Base-by-base conservation (phyloP, 92 coral and sea anemone species). In the Plumapathes pennacea region DNA sequence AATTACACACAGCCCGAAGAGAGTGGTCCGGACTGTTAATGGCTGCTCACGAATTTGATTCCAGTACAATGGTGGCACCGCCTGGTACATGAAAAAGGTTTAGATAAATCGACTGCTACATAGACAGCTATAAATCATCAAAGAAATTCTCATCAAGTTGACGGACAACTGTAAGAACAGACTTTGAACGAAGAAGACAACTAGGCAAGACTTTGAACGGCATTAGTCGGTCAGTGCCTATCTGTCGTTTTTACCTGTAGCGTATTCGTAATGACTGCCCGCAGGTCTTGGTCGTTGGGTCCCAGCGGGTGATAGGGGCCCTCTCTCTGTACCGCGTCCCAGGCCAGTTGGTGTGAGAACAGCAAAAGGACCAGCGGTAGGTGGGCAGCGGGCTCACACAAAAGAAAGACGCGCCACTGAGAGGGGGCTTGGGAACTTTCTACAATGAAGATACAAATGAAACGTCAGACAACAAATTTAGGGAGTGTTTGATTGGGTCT, bases 271-370 rank as follows among this genome's bases (percentile, higher is more conserved):
- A 88, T 54, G 18, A 72, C 62, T 25, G 54, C 50, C 34, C 76
- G 59, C 49, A 91, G 57, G 81, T 84, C 80, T 28, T 78, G 38
- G 56, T 66, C 79, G 28, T 62, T 60, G 29, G 85, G 48, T 15
- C 57, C 12, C 37, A 78, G 83, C 54, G 62, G 69, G 43, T 83
- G 76, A 57, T 62, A 72, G 10, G 54, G 84, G 5, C 63, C 61
- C 36, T 87, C 89, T 70, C 80, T 52, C 13, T 88, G 91, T 5
- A 91, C 89, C 71, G 76, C 90, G 69, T 91, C 96, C 97, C 97
- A 91, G 49, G 97, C 83, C 62, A 91, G 59, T 56, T 85, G 91
- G 58, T 91, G 96, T 7, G 97, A 62, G 50, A 91, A 85, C 52
- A 88, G 77, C 48, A 91, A 85, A 48, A 91, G 78, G 17, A 84